A percentile compares a stretch with the other conserved stretches of the same genome.
phyloP scores from a whole-genome alignment of 1,140 invertebrate genomes.

The Bombus consobrinus region DNA sequence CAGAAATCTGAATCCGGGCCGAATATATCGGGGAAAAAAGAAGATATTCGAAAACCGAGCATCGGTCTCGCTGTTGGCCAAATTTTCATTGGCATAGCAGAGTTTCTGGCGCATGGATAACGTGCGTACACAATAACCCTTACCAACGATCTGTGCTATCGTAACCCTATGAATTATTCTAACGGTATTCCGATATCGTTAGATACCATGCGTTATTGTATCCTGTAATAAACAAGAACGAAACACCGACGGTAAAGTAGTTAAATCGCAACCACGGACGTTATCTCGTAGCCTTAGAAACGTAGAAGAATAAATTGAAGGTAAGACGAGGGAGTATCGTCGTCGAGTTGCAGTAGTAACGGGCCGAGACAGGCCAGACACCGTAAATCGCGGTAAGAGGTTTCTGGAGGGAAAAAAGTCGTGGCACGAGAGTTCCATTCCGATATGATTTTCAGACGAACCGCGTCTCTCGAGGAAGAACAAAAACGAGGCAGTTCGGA shows the following conservation, averaged over 20 bases:
- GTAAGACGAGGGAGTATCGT: not conserved
- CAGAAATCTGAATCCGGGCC: not conserved
- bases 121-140: not conserved
- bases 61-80: not conserved
- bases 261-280: not conserved
- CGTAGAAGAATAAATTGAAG: not conserved
- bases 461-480: not conserved
- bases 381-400: slow-evolving; percentile 14
- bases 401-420: not conserved
- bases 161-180: not conserved
- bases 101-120: not conserved
- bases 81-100: not conserved
- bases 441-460: slow-evolving; percentile 1
- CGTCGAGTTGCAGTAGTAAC: not conserved
- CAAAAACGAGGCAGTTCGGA: slow-evolving; percentile 26
- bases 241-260: not conserved
- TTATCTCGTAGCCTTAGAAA: not conserved
- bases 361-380: not conserved
- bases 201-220: not conserved
- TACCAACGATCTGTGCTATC: not conserved
- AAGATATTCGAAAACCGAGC: too few relatives aligned
- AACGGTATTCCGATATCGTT: slow-evolving; percentile 6
- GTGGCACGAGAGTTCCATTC: not conserved
- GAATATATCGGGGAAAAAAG: not conserved
- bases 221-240: not conserved